Base-by-base conservation (phyloP, 2,113 vertebrate genomes). In the Prionailurus viverrinus region DNA sequence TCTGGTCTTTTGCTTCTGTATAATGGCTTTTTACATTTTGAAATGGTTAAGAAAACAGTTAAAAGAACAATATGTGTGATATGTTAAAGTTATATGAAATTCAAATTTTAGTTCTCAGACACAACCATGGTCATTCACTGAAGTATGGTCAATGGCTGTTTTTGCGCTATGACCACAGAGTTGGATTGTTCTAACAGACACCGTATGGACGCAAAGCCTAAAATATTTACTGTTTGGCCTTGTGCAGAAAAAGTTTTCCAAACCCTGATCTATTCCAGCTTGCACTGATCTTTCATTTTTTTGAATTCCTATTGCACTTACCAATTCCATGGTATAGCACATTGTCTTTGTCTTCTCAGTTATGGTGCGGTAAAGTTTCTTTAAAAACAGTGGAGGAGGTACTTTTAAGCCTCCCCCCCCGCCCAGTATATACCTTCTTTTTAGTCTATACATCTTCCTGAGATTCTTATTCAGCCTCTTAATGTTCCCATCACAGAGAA, bases 61-160 rank as follows among this genome's bases (percentile, higher is more conserved):
- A 11, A 51, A 89, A 90, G 53, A 95, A 14, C 68, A 86, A 18
- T 87, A 74, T 74, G 83, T 96, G 63, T 48, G 23, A 78, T 91
- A 33, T 36, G 58, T 93, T 27, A 88, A 95, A 93, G 58, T 87
- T 81, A 79, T 0, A 84, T 90, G 69, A 82, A 97, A 82, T 97
- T 92, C 48, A 79, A 33, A 85, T 90, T 90, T 92, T 45, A 66
- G 14, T 76, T 41, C 76, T 41, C 65, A 25, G 89, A 76, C 61
- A 55, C 2, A 63, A 33, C 45, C 36, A 41, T 51, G n/a, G 12
- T 68, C n/a, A 92, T 92, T 95, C 27, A 71, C 82, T 76, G 82
- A 94, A 53, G n/a, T 84, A 41, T 55, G 76, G 23, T 66, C 48
- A 84, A 0, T 94, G 65, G 39, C 48, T 79, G 5, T 51, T 94